Percentiles rank a stretch among this genome's conserved stretches.
Conservation (phyloP, 1,140 invertebrate genomes). For the Mycetomoellerius zeteki region DNA sequence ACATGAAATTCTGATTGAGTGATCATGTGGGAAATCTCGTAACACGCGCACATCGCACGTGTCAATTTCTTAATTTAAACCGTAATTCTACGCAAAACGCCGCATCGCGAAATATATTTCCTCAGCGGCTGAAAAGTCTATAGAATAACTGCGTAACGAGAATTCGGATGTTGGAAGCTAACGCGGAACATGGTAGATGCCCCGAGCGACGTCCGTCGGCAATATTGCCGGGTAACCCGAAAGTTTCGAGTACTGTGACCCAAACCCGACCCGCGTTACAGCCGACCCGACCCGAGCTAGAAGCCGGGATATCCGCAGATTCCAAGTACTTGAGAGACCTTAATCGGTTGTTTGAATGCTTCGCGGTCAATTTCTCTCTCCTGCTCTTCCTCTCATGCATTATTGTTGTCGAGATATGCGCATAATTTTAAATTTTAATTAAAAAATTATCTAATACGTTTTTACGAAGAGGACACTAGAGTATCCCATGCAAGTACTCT, state of each 20-base stretch:
- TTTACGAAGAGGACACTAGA: not conserved
- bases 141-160: not conserved
- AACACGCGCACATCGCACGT: not conserved
- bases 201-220: not conserved
- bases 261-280: constrained; percentile 40
- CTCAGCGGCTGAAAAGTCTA: not conserved
- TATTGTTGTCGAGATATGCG: not conserved
- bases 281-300: constrained; percentile 9
- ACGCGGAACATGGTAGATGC: not conserved
- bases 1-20: not conserved
- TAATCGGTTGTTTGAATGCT: constrained; percentile 44
- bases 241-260: constrained; percentile 51
- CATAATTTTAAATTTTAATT: not conserved
- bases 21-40: not conserved
- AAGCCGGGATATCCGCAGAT: constrained; percentile 21
- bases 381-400: not conserved
- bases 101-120: not conserved
- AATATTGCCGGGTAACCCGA: constrained; percentile 49
- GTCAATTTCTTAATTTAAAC: not conserved
- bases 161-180: constrained; percentile 6
- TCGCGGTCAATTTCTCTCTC: constrained; percentile 5
- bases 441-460: not conserved
- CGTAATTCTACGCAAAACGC: not conserved
- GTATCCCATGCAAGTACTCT: not conserved
- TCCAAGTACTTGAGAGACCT: constrained; percentile 36